Evolutionary conservation across 2,888 invertebrate genomes (phyloP), one percentile per base, ranked within the genome.

Genomic region (Heliconius ismenius): DNA sequence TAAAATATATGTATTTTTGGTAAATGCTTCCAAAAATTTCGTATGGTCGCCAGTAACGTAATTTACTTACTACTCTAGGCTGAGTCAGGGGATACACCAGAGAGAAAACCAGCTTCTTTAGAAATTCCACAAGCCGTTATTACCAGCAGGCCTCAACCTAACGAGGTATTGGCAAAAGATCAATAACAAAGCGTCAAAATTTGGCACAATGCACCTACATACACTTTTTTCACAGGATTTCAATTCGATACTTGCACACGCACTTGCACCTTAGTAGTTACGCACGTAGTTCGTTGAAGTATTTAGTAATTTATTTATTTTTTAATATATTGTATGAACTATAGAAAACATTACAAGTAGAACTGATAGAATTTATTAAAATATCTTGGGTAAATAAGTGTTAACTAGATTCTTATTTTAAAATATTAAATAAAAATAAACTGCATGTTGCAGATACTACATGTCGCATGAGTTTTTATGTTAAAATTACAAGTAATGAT

Each of bases 21-120:
- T 75, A 75, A 36, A 76, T 73, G 76, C 54, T 73, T n/a, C 6
- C 32, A 58, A 80, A 81, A 83, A 74, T 60, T 82, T 87, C 89
- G 90, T 90, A 90, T 81, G 89, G 90, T 93, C 90, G 92, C 91
- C 91, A 89, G 83, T 90, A 89, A 90, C 86, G 65, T 79, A 85
- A 87, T 90, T 89, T 91, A 88, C 58, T 70, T 58, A 70, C 54
- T 32, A n/a, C 86, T 92, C 81, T 93, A 94, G 93, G 93, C 92
- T 88, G 91, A 91, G 78, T 87, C 88, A 86, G 90, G 89, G 83
- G 88, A 85, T 81, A 91, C 87, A 84, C 87, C 88, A 78, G 87
- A 88, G 84, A 85, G 80, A 86, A 91, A 85, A 84, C 86, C 87
- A 83, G 86, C 89, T 80, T 87, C 90, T 81, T 88, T 93, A 89